Percentiles rank a stretch among this genome's conserved stretches.
Evolutionary conservation across 1,140 invertebrate genomes (phyloP).

Genomic region (Calliphora vicina): DNA sequence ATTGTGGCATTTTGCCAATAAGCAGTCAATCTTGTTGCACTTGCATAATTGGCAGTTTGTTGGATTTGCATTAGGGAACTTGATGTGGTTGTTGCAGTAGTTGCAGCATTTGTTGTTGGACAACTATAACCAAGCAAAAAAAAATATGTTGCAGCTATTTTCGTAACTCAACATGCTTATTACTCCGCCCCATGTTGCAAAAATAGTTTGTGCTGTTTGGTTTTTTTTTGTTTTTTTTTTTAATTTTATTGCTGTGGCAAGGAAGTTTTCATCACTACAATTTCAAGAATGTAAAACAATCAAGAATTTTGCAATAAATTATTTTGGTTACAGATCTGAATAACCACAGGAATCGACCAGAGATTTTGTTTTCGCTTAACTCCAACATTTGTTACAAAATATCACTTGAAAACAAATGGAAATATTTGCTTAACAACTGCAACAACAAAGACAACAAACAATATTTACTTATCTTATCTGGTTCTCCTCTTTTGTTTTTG

Average conservation of each 20-base stretch:
- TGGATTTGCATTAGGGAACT: background rate
- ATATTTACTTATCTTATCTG: background rate
- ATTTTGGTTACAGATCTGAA: background rate
- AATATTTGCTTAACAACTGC: background rate
- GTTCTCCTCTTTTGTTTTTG: background rate
- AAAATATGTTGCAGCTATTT: constrained; percentile 1
- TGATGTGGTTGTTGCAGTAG: background rate
- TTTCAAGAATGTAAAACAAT: constrained; percentile 6
- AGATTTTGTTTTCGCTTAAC: background rate
- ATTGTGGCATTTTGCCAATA: constrained; percentile 24
- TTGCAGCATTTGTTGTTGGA: background rate
- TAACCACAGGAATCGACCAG: background rate
- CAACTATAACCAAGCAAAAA: background rate
- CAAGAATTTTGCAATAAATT: background rate
- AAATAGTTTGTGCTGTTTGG: background rate
- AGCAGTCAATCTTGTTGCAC: constrained; percentile 19
- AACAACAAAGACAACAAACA: background rate
- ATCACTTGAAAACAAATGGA: background rate
- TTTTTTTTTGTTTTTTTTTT: background rate
- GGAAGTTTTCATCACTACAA: constrained; percentile 10
- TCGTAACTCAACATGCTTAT: constrained; percentile 8
- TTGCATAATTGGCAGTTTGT: constrained; percentile 32
- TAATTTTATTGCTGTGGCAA: too few species aligned
- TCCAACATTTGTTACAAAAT: background rate
- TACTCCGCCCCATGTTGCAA: constrained; percentile 27